Evolutionary conservation across 2,888 invertebrate genomes (phyloP).

Genomic region (Tuta absoluta): DNA sequence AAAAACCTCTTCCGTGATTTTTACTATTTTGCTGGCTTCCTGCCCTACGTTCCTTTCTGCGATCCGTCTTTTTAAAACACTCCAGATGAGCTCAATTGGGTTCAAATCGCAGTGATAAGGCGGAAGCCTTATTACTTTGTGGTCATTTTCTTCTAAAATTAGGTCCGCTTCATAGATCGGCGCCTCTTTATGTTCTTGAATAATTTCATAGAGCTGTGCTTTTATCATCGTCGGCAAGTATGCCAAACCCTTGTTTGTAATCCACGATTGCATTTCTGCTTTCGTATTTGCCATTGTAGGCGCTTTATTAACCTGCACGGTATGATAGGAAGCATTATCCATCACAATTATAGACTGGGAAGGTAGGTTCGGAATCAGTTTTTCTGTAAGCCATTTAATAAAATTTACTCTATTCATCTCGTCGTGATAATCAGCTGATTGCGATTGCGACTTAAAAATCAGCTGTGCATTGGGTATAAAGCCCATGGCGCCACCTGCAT

Average conservation of each 20-base stretch:
- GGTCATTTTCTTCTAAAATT: slow-evolving; percentile 17
- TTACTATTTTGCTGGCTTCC: slow-evolving; percentile 17
- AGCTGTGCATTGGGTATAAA: slow-evolving; percentile 29
- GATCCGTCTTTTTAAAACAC: slow-evolving; percentile 22
- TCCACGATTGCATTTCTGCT: background rate
- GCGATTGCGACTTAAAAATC: slow-evolving; percentile 27
- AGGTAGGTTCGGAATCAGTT: slow-evolving; percentile 18
- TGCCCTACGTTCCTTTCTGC: slow-evolving; percentile 27
- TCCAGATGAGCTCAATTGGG: slow-evolving; percentile 28
- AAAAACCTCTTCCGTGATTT: slow-evolving; percentile 18
- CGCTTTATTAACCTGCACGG: slow-evolving; percentile 1
- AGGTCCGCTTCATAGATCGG: slow-evolving; percentile 10
- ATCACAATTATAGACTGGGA: slow-evolving; percentile 14
- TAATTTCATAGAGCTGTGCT: background rate
- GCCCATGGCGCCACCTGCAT: slow-evolving; percentile 24
- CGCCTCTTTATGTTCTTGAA: background rate
- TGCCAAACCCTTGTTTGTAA: background rate
- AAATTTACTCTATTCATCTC: slow-evolving; percentile 29
- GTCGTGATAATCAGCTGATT: slow-evolving; percentile 28
- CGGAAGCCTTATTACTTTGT: slow-evolving; percentile 28
- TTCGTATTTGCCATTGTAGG: slow-evolving; percentile 1
- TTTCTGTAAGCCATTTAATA: slow-evolving; percentile 23
- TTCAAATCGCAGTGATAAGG: slow-evolving; percentile 27
- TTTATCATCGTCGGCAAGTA: background rate
- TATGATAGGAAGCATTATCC: slow-evolving; percentile 25